These are phyloP conservation scores for Aproaerema taeniolella DNA, from an alignment of 2,888 invertebrate species.

Conservation along the genomic window DNA sequence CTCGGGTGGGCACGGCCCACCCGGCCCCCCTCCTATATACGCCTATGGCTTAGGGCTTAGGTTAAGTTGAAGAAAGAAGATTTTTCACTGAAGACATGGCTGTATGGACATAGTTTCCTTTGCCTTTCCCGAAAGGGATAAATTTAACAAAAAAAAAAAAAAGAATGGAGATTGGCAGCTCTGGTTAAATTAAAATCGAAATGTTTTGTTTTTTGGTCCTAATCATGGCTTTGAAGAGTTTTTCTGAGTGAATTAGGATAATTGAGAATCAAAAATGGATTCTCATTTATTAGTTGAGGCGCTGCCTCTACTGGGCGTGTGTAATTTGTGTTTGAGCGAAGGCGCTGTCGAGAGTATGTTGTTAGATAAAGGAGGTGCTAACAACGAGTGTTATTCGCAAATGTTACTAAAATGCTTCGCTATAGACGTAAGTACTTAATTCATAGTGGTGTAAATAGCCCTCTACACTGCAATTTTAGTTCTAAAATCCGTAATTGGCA, in stretches of 20 bases:
- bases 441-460: background rate
- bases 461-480: background rate
- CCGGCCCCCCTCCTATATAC: too few relatives aligned
- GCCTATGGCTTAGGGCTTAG: too few relatives aligned
- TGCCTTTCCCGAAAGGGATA: too few relatives aligned
- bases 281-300: conserved; percentile 56
- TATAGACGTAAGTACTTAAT: conserved; percentile 58
- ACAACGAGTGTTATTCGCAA: conserved; percentile 50
- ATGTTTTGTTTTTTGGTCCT: background rate
- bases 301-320: conserved; percentile 55
- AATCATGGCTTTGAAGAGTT: background rate
- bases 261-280: conserved; percentile 35
- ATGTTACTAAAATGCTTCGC: conserved; percentile 58
- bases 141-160: too few relatives aligned
- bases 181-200: too few relatives aligned
- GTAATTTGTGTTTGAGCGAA: conserved; percentile 59
- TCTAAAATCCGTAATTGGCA: too few relatives aligned
- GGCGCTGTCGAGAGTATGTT: conserved; percentile 65
- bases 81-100: too few relatives aligned
- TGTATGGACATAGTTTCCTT: too few relatives aligned
- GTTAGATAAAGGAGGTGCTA: too few relatives aligned
- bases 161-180: too few relatives aligned
- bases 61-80: too few relatives aligned
- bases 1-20: too few relatives aligned
- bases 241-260: background rate